These are phyloP conservation scores for Ganaspis brasiliensis DNA, from an alignment of 2,888 invertebrate species.

Conservation along the genomic window DNA sequence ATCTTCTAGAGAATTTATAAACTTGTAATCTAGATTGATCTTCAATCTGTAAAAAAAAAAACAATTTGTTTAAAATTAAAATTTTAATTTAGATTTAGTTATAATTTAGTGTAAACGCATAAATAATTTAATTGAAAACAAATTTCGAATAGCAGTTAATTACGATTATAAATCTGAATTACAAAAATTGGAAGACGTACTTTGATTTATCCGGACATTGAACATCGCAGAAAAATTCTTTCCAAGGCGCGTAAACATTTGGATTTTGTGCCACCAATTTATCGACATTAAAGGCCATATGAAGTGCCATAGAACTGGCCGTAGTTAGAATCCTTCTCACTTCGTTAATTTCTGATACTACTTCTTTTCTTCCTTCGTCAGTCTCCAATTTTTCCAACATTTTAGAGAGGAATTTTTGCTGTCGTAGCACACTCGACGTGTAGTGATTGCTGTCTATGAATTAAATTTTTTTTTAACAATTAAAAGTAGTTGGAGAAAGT, in stretches of 20 bases:
- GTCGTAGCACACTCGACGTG: conserved; percentile 87
- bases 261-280: conserved; percentile 81
- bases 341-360: conserved; percentile 81
- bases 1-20: conserved; percentile 78
- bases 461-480: too few species aligned
- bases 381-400: conserved; percentile 84
- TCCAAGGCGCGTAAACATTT: conserved; percentile 83
- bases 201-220: conserved; percentile 71
- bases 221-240: conserved; percentile 77
- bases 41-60: conserved; percentile 75
- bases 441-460: conserved; percentile 87
- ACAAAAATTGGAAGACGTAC: conserved; percentile 61
- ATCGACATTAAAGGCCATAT: conserved; percentile 88
- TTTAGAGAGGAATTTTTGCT: conserved; percentile 88
- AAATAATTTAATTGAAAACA: too few species aligned
- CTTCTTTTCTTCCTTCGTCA: conserved; percentile 80
- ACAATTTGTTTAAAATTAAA: conserved; percentile 16
- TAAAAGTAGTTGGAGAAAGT: too few species aligned
- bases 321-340: conserved; percentile 84
- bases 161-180: conserved; percentile 33
- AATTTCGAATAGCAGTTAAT: too few species aligned
- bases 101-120: too few species aligned
- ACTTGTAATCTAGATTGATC: conserved; percentile 81
- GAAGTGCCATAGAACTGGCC: conserved; percentile 85
- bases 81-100: too few species aligned